Conservation (phyloP, 1,140 invertebrate genomes). For the Dufourea novaeangliae region DNA sequence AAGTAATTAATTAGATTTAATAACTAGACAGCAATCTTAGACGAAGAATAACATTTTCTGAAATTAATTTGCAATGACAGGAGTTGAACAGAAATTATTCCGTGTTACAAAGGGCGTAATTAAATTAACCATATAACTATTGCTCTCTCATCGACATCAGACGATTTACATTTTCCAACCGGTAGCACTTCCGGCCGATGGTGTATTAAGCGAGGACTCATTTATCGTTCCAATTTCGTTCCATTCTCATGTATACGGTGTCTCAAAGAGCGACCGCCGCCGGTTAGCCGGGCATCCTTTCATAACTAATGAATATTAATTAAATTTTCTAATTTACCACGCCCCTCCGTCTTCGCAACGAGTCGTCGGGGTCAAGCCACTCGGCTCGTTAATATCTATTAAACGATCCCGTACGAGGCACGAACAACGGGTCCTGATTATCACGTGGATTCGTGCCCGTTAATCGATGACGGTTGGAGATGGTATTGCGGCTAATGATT, state of each 20-base stretch:
- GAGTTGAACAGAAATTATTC: no score
- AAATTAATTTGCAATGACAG: no score
- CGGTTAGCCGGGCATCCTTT: no score
- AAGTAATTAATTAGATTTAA: no score
- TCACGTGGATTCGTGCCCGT: neutral
- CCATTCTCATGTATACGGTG: neutral
- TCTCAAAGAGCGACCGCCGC: neutral
- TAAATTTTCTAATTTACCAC: neutral
- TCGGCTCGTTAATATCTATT: conserved; percentile 6
- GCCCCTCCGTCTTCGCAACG: no score
- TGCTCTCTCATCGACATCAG: no score
- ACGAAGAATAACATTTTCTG: no score
- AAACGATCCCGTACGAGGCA: neutral
- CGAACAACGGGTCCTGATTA: neutral
- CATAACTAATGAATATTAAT: neutral
- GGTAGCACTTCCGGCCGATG: no score
- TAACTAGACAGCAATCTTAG: no score
- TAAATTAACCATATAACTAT: no score
- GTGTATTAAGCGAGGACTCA: no score
- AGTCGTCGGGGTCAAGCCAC: neutral
- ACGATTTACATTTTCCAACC: neutral
- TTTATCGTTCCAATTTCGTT: neutral
- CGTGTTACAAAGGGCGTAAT: no score
- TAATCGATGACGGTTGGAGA: neutral
- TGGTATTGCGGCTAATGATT: neutral